Conservation (phyloP, 2,888 invertebrate species). For the Onchidella celtica region DNA sequence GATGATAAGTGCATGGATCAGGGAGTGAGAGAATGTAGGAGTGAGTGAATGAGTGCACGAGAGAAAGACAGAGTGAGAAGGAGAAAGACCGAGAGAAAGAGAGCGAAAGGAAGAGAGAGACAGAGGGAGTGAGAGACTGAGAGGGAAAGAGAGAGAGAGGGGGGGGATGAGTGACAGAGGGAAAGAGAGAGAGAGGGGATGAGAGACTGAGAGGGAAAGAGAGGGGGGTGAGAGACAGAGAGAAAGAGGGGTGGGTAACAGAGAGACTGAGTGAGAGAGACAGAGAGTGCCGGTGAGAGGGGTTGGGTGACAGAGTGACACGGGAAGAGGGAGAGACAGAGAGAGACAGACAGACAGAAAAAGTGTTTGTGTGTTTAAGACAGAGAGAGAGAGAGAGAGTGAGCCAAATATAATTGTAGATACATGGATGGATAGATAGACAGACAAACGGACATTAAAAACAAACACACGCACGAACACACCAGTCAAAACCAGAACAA, state of each 20-base stretch:
- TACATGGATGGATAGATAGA: not conserved
- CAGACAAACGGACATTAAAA: constrained; percentile 14
- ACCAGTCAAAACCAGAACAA: no score
- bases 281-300: constrained; percentile 1
- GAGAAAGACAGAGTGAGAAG: not conserved
- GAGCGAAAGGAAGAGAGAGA: not conserved
- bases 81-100: not conserved
- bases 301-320: not conserved
- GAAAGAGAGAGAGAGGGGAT: constrained; percentile 10
- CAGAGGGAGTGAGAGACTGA: not conserved
- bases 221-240: constrained; percentile 3
- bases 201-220: no score
- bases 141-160: constrained; percentile 3
- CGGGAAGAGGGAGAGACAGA: constrained; percentile 1
- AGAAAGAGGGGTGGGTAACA: constrained; percentile 8
- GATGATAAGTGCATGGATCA: not conserved
- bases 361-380: not conserved
- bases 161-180: not conserved
- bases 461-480: no score
- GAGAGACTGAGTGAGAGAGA: constrained; percentile 9
- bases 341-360: not conserved
- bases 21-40: constrained; percentile 7
- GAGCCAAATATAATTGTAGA: not conserved
- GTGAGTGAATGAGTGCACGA: constrained; percentile 9
- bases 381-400: not conserved